A percentile compares a stretch with the other conserved stretches of the same genome.
phyloP scores from a whole-genome alignment of 2,113 vertebrate species.

The Rhinichthys klamathensis region DNA sequence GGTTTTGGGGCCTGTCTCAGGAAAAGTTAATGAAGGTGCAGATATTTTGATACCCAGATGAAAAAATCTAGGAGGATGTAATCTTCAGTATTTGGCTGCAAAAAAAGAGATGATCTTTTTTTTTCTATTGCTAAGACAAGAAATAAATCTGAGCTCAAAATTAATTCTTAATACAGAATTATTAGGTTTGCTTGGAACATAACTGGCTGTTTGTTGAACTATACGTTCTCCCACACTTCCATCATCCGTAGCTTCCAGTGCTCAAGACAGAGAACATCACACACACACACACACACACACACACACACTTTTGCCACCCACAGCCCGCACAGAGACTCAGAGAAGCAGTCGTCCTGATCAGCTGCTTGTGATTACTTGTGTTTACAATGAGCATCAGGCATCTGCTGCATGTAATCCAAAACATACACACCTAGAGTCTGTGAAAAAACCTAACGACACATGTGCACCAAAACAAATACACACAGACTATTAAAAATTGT shows the following conservation, averaged over 20 bases:
- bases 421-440: constrained; percentile 28
- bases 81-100: neutral
- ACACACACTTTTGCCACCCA: neutral
- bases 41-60: neutral
- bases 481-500: neutral
- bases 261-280: constrained; percentile 2
- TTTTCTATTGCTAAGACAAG: neutral
- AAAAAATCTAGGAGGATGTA: neutral
- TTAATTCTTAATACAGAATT: neutral
- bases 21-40: neutral
- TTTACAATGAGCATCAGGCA: constrained; percentile 50
- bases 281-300: neutral
- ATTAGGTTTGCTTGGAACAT: neutral
- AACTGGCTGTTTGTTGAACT: constrained; percentile 3
- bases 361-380: constrained; percentile 51
- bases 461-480: constrained; percentile 26
- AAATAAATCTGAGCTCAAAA: neutral
- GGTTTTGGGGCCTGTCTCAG: neutral
- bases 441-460: constrained; percentile 5
- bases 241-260: neutral
- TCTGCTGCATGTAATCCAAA: constrained; percentile 44
- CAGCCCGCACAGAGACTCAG: neutral
- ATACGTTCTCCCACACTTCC: neutral
- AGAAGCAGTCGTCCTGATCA: constrained; percentile 38
- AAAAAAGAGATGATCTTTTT: neutral